Conservation (phyloP, 2,888 invertebrate species). For the Ophioninae sp. region DNA sequence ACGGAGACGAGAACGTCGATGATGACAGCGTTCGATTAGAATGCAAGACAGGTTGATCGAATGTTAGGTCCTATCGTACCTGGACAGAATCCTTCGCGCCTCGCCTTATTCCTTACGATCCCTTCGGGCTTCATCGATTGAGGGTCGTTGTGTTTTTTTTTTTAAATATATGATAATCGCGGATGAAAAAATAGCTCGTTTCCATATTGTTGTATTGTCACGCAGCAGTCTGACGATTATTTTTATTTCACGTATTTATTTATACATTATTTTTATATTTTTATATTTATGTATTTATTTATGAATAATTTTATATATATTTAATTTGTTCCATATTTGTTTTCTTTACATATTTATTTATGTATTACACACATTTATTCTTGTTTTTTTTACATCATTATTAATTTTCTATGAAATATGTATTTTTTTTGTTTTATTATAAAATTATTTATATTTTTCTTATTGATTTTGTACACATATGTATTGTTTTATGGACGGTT, state of each 20-base stretch:
- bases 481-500: no score
- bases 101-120: constrained; percentile 31
- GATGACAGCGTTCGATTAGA: constrained; percentile 66
- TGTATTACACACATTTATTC: not conserved
- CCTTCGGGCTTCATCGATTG: not conserved
- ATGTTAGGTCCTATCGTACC: constrained; percentile 65
- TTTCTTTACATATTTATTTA: no score
- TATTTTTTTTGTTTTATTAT: not conserved
- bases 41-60: constrained; percentile 73
- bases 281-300: no score
- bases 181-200: no score
- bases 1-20: constrained; percentile 33
- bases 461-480: not conserved
- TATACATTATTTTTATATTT: no score
- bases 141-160: not conserved
- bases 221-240: no score
- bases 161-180: not conserved
- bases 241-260: no score
- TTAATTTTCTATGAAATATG: not conserved
- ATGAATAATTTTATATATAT: no score
- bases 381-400: not conserved
- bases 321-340: no score
- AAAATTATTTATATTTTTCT: not conserved
- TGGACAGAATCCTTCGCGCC: constrained; percentile 38
- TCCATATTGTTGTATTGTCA: no score